Evolutionary conservation across 2,797 vertebrate species (phyloP).

Genomic region (Caiman crocodilus): DNA sequence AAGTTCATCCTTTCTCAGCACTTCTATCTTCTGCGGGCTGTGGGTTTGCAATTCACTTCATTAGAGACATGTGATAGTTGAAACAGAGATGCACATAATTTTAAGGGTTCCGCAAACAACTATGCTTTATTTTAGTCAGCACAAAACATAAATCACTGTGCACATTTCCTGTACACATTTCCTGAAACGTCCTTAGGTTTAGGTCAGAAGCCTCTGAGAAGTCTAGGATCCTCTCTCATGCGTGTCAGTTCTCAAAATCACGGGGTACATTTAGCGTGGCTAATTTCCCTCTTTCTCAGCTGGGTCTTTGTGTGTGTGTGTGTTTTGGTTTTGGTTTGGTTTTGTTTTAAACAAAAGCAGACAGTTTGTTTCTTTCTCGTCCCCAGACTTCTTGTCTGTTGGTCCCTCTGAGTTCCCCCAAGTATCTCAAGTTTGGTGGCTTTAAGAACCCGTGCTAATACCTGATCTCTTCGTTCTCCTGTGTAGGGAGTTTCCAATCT

Average conservation of each 20-base stretch:
- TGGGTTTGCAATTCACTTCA: background rate
- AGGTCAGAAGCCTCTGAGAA: background rate
- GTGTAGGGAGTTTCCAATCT: too few relatives aligned
- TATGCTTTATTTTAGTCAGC: background rate
- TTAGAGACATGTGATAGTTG: background rate
- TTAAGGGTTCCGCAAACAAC: rapidly evolving
- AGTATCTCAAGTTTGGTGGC: too few relatives aligned
- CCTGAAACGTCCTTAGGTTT: background rate
- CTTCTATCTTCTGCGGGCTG: rapidly evolving
- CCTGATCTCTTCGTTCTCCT: too few relatives aligned
- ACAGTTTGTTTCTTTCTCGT: too few relatives aligned
- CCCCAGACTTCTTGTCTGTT: too few relatives aligned
- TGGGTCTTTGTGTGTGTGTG: background rate
- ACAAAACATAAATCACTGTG: rapidly evolving
- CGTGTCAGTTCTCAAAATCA: background rate
- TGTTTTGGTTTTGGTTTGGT: too few relatives aligned
- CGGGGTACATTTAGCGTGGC: rapidly evolving
- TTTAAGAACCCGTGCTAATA: too few relatives aligned
- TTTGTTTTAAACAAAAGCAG: too few relatives aligned
- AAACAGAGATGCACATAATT: background rate
- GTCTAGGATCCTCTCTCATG: rapidly evolving
- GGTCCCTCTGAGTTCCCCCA: too few relatives aligned
- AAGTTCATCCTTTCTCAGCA: rapidly evolving
- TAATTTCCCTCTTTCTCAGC: background rate
- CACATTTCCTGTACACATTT: background rate